Evolutionary conservation across 2,797 vertebrate species (phyloP).

Genomic region (Phoeniculus purpureus): DNA sequence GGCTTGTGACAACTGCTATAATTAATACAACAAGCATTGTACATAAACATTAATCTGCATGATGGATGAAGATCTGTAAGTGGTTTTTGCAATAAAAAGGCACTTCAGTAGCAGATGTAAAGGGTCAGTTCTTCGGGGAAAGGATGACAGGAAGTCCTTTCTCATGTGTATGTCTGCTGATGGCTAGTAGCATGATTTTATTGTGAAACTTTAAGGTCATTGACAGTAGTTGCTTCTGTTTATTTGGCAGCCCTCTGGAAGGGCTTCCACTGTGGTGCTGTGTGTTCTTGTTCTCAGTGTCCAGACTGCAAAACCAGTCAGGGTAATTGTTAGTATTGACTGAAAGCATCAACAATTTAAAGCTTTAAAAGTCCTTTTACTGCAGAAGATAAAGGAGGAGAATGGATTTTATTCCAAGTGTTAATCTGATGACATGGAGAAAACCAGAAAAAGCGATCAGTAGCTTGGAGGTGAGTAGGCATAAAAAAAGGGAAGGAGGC

Average conservation of each 20-base stretch:
- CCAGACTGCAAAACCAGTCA: not conserved
- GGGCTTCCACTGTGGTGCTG: not conserved
- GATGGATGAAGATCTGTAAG: not conserved
- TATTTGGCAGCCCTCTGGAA: not conserved
- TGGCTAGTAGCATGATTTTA: not conserved
- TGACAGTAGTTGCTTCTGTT: not conserved
- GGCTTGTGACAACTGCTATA: fast-evolving
- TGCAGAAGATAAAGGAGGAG: not conserved
- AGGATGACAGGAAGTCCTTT: constrained; percentile 4
- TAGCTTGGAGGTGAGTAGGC: not conserved
- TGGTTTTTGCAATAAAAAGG: not conserved
- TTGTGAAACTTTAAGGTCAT: constrained; percentile 29
- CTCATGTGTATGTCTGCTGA: not conserved
- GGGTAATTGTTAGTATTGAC: not conserved
- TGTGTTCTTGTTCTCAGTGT: not conserved
- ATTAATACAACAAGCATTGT: not conserved
- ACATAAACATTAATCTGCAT: not conserved
- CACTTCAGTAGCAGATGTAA: not conserved
- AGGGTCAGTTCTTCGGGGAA: not conserved
- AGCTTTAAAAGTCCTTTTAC: not conserved
- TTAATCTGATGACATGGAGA: not conserved
- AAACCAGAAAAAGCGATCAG: not conserved
- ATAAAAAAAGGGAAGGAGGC: not conserved
- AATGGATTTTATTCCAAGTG: not conserved
- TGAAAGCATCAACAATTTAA: not conserved